Evolutionary conservation across 2,113 vertebrate genomes (phyloP), one percentile per base, ranked within the genome.

Genomic region (Dendropsophus ebraccatus): DNA sequence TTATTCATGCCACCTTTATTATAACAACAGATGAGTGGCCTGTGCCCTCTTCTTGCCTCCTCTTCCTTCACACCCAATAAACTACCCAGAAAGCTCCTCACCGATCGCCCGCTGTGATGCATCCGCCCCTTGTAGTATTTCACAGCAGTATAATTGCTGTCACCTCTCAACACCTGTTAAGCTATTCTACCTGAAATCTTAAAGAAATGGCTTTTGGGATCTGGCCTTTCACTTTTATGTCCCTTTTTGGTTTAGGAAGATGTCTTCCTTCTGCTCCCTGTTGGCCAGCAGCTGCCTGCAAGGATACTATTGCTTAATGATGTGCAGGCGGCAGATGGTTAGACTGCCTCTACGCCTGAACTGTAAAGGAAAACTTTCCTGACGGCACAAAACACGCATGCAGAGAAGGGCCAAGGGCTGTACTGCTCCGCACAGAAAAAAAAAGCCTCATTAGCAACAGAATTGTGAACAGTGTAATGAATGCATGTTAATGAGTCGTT

Each of bases 171-270:
- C 74, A 90, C 88, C 91, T 83, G 88, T 89, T 62, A 79, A 92
- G 91, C 89, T 81, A 88, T 89, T 88, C 91, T 92, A 94, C 93
- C 89, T 84, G 89, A 90, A 93, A 92, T 91, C 91, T 91, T 84
- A 89, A 88, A 41, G 90, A 90, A 13, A 87, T 92, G 90, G 83
- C 92, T 89, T 90, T 89, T 90, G 92, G 90, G 92, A 94, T 90
- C 83, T 89, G 90, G 92, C 93, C 93, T 94, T 92, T 90, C 89
- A 90, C 91, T 90, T 79, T 17, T 17, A 4, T 70, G 52, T 81
- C 78, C 85, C 67, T 49, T 74, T 52, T 74, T 87, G 85, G 85
- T 81, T 87, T 62, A 74, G 37, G 37, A 73, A 62, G 85, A 74
- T 65, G 37, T 74, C 77, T 80, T 81, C 85, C 87, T 90, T 87